Percentiles rank a stretch among this genome's conserved stretches.
phyloP scores from a whole-genome alignment of 2,888 invertebrate species.

The Mechanitis messenoides region DNA sequence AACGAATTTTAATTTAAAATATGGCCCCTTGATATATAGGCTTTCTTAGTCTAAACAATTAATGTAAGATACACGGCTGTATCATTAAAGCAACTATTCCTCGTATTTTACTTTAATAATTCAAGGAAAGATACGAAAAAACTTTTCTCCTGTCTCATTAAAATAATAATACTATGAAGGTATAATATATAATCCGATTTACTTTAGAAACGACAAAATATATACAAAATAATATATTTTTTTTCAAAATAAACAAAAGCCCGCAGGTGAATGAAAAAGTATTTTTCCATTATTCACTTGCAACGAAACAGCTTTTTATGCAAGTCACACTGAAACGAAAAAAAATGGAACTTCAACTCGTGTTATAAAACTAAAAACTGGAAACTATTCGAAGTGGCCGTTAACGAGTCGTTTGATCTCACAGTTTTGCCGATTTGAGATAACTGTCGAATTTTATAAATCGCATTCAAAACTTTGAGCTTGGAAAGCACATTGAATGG shows the following conservation, averaged over 20 bases:
- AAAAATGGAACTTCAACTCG: conserved; percentile 1
- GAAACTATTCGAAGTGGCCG: not conserved
- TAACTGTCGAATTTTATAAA: not conserved
- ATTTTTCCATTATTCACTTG: conserved; percentile 1
- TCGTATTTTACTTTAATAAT: too few species aligned
- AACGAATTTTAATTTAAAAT: too few species aligned
- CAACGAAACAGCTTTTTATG: conserved; percentile 1
- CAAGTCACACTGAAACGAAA: conserved; percentile 5
- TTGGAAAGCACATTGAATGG: not conserved
- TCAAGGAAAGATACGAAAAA: too few species aligned
- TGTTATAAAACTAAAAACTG: conserved; percentile 2
- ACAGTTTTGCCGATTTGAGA: conserved; percentile 2
- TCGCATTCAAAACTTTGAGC: not conserved
- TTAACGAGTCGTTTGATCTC: conserved; percentile 3
- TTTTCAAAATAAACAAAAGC: not conserved
- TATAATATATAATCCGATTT: too few species aligned
- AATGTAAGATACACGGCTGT: too few species aligned
- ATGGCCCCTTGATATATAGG: too few species aligned
- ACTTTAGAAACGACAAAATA: too few species aligned
- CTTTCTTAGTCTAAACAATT: too few species aligned
- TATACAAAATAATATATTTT: not conserved
- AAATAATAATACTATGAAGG: too few species aligned
- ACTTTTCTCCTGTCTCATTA: too few species aligned
- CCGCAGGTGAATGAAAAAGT: not conserved
- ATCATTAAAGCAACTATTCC: too few species aligned